Base-by-base conservation (phyloP, 2,888 invertebrate species). In the Brachyptera putata region DNA sequence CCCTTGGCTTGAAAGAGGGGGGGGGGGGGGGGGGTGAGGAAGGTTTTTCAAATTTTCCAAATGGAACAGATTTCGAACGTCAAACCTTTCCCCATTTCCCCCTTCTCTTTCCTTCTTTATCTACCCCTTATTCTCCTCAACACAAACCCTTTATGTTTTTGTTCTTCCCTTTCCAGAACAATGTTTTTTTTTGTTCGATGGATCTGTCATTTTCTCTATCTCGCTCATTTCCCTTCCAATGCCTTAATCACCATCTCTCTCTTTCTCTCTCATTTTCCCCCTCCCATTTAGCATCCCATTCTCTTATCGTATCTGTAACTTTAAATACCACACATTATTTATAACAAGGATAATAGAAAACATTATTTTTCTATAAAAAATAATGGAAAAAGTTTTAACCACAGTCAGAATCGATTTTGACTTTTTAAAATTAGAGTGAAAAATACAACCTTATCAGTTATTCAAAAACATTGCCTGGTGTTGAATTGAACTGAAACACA, bases 51-150 rank as follows among this genome's bases (percentile, higher is more conserved):
- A 61, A 61, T 64, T 64, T 62, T 60, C 60, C 61, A 62, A 64
- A 60, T 60, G 61, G 63, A 64, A 64, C 63, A 64, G 63, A 64
- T 64, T 64, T 64, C 50, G 61, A 62, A 64, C 63, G 63, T 61
- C 63, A 62, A 60, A 62, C 61, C 58, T 25, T 41, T 59, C 60
- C 62, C 48, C 25, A 39, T 13, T 46, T 24, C 57, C 56, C 34
- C 22, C 58, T 1, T 22, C 49, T 62, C 50, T 62, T 58, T 61
- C 37, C 67, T 67, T 63, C 66, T 61, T 58, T 21, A 26, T 25
- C 48, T 36, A 21, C 16, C 34, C 21, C 48, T 26, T 21, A 26
- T 57, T 46, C 30, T 30, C 57, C 21, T 46, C 48, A 46, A 48
- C 46, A 24, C 57, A 46, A 46, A 57, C 57, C 57, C 57, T 57